Percentiles rank a stretch among this genome's conserved stretches.
Evolutionary conservation across 2,888 invertebrate genomes (phyloP).

Genomic region (Amphipoea oculea): DNA sequence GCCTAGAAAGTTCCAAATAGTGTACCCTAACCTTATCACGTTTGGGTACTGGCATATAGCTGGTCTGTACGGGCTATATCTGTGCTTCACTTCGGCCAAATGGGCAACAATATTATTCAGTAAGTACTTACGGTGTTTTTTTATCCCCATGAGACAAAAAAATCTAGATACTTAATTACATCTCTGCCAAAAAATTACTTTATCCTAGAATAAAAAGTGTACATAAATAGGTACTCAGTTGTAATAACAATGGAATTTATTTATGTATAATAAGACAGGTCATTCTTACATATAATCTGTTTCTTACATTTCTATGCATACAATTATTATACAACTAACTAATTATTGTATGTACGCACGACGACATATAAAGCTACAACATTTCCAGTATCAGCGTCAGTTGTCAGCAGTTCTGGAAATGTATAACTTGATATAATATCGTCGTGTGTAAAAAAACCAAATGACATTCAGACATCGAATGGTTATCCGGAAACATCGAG

Average conservation of each 20-base stretch:
- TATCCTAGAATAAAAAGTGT: background rate
- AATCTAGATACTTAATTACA: background rate
- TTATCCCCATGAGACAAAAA: background rate
- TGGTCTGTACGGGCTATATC: conserved; percentile 72
- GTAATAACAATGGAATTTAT: background rate
- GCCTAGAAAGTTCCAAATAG: conserved; percentile 68
- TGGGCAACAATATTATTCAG: conserved; percentile 70
- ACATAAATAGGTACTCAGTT: background rate
- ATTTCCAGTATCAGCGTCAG: background rate
- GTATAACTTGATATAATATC: no score
- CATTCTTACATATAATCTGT: background rate
- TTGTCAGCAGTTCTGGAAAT: no score
- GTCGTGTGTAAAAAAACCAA: no score
- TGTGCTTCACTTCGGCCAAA: conserved; percentile 73
- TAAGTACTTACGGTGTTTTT: conserved; percentile 59
- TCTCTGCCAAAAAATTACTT: background rate
- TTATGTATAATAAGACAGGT: background rate
- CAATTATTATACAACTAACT: background rate
- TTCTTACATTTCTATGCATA: no score
- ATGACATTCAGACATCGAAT: background rate
- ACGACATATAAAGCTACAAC: no score
- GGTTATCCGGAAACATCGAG: no score
- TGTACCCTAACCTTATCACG: conserved; percentile 70
- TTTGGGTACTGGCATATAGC: conserved; percentile 74
- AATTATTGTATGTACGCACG: background rate